phyloP scores from a whole-genome alignment of 2,888 invertebrate genomes.

The Leucophenga montana region DNA sequence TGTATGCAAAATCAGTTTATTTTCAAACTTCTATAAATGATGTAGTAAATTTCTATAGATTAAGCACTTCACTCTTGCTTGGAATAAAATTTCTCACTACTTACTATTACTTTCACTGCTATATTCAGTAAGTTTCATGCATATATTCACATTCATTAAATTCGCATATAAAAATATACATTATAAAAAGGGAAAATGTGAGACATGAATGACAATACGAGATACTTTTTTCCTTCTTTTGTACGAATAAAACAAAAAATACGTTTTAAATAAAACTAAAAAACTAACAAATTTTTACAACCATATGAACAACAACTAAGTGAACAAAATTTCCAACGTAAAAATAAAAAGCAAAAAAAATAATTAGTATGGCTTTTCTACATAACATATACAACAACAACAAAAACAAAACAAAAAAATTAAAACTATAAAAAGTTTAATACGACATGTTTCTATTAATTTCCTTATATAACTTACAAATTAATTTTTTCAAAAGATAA shows the following conservation, averaged over 20 bases:
- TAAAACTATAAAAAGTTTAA: conserved; percentile 23
- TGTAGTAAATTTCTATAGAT: too few relatives aligned
- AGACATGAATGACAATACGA: conserved; percentile 48
- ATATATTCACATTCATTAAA: conserved; percentile 2
- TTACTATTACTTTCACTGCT: too few relatives aligned
- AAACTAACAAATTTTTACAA: conserved; percentile 20
- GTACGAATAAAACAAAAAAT: conserved; percentile 27
- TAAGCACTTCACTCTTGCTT: too few relatives aligned
- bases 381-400: background rate
- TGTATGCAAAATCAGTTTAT: background rate
- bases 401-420: background rate
- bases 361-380: conserved; percentile 4
- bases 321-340: conserved; percentile 5
- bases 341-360: background rate
- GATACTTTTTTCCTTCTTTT: conserved; percentile 39
- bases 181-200: conserved; percentile 38
- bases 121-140: too few relatives aligned
- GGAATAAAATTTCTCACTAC: background rate
- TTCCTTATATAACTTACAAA: background rate
- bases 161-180: background rate
- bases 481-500: background rate
- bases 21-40: too few relatives aligned
- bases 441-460: conserved; percentile 21
- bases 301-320: background rate
- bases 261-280: conserved; percentile 16